Percentiles rank a stretch among this genome's conserved stretches.
phyloP scores from a whole-genome alignment of 2,113 vertebrate genomes.

The Apus apus region DNA sequence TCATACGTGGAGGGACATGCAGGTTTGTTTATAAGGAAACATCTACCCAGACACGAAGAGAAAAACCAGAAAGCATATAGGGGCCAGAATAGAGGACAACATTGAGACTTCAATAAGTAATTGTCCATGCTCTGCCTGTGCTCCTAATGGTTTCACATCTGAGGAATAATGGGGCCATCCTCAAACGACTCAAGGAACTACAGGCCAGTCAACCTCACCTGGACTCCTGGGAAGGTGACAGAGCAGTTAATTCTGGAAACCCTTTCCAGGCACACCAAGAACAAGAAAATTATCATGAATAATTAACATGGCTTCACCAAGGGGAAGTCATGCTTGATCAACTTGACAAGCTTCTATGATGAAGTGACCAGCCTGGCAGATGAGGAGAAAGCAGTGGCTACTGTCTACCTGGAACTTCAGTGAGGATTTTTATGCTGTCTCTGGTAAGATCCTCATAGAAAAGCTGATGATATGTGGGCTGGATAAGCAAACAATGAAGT shows the following conservation, averaged over 20 bases:
- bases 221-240: not conserved
- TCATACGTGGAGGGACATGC: fast-evolving
- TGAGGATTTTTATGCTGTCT: not conserved
- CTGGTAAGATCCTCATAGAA: no score
- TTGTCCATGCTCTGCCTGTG: not conserved
- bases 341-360: not conserved
- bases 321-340: not conserved
- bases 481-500: not conserved
- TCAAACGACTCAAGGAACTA: not conserved
- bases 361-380: not conserved
- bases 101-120: not conserved
- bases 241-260: not conserved
- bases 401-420: not conserved
- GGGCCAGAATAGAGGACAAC: not conserved
- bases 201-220: not conserved
- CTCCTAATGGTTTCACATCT: not conserved
- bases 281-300: not conserved
- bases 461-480: not conserved
- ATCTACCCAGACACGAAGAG: not conserved
- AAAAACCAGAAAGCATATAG: not conserved
- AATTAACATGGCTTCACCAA: not conserved
- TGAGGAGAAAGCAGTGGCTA: not conserved
- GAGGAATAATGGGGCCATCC: not conserved
- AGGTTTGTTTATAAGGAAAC: not conserved
- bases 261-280: not conserved